Percentiles rank a stretch among this genome's conserved stretches.
phyloP scores from a whole-genome alignment of 2,797 vertebrate genomes.

The Tachyglossus aculeatus region DNA sequence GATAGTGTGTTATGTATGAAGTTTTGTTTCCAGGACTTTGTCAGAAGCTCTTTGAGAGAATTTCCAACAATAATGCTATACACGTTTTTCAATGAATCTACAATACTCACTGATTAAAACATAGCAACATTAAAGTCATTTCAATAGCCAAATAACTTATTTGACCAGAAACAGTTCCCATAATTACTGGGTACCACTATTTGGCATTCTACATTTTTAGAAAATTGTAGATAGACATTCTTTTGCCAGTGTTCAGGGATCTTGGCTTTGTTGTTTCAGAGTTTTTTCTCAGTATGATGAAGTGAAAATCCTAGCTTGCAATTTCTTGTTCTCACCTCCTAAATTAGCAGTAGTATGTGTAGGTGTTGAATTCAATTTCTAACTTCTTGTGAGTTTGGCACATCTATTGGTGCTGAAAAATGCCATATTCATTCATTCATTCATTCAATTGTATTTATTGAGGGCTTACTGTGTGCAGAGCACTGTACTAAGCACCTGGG shows the following conservation, averaged over 20 bases:
- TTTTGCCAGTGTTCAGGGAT: slow-evolving; percentile 27
- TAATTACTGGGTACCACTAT: neutral
- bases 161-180: too few species aligned
- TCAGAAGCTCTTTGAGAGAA: too few species aligned
- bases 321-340: neutral
- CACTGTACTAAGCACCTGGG: too few species aligned
- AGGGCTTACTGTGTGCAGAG: too few species aligned
- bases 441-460: too few species aligned
- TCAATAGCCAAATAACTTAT: too few species aligned
- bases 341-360: slow-evolving; percentile 35
- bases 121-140: too few species aligned
- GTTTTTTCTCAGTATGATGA: slow-evolving; percentile 28
- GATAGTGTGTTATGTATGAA: too few species aligned
- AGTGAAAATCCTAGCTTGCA: slow-evolving; percentile 38
- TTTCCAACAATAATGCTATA: too few species aligned
- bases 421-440: neutral
- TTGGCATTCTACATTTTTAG: slow-evolving; percentile 39
- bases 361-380: slow-evolving; percentile 24
- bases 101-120: too few species aligned
- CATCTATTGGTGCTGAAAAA: slow-evolving; percentile 10
- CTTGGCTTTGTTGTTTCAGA: slow-evolving; percentile 32
- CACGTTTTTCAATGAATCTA: too few species aligned
- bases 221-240: slow-evolving; percentile 37
- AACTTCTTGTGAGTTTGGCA: slow-evolving; percentile 22
- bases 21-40: too few species aligned